Conservation (phyloP, 2,797 vertebrate species). For the Acipenser transmontanus region DNA sequence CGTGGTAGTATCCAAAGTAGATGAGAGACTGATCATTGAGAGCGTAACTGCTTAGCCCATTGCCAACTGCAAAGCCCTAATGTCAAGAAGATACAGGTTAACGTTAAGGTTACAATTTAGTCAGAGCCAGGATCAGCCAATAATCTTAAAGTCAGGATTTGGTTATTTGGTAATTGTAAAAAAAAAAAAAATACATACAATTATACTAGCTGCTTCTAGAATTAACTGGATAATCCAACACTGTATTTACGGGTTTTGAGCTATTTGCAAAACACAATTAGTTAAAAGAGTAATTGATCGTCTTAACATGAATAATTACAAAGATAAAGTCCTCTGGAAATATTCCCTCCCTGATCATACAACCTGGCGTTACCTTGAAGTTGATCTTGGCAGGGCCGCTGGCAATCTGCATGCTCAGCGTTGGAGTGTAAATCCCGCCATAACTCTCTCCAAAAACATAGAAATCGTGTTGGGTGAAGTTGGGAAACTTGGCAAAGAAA, state of each 20-base stretch:
- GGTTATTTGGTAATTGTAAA: no score
- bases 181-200: no score
- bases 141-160: no score
- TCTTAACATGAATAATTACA: no score
- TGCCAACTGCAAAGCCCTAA: slow-evolving; percentile 68
- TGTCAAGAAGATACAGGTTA: background rate
- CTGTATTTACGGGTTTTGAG: no score
- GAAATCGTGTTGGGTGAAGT: slow-evolving; percentile 60
- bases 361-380: slow-evolving; percentile 48
- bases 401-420: slow-evolving; percentile 52
- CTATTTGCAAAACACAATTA: no score
- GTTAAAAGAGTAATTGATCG: no score
- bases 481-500: slow-evolving; percentile 64
- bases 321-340: no score
- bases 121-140: no score
- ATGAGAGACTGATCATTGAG: slow-evolving; percentile 60
- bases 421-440: slow-evolving; percentile 62
- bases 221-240: no score
- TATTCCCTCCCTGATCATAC: background rate
- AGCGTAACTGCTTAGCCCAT: slow-evolving; percentile 56
- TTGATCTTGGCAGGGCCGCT: slow-evolving; percentile 47
- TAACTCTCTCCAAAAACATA: slow-evolving; percentile 70
- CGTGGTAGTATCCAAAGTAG: slow-evolving; percentile 66
- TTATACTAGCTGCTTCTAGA: no score
- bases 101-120: no score